Percentiles rank a stretch among this genome's conserved stretches.
Evolutionary conservation across 2,113 vertebrate genomes (phyloP).

Genomic region (Sinocyclocheilus rhinocerous): DNA sequence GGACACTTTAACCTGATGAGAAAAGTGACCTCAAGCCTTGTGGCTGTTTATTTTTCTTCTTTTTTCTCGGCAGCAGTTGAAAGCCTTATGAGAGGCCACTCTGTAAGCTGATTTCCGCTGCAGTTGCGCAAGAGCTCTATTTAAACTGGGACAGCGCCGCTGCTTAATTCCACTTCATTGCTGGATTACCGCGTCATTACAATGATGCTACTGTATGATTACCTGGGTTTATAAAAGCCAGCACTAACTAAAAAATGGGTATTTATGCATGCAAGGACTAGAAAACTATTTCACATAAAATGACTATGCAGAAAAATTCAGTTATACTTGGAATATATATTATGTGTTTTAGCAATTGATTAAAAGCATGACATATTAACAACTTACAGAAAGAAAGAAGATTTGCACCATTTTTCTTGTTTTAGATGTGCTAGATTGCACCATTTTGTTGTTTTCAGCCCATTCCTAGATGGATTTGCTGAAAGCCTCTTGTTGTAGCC

Average conservation of each 20-base stretch:
- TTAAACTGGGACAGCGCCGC: slow-evolving; percentile 52
- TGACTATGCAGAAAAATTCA: neutral
- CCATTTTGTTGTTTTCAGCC: neutral
- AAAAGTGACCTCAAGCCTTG: slow-evolving; percentile 32
- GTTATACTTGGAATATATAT: neutral
- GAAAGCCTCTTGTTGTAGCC: neutral
- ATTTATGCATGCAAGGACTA: slow-evolving; percentile 10
- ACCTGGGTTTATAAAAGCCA: slow-evolving; percentile 39
- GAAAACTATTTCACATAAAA: neutral
- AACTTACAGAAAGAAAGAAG: neutral
- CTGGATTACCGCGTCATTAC: slow-evolving; percentile 55
- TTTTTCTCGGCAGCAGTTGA: slow-evolving; percentile 27
- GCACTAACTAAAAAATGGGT: slow-evolving; percentile 24
- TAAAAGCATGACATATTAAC: neutral
- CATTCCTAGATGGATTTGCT: slow-evolving; percentile 1
- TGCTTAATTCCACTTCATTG: slow-evolving; percentile 49
- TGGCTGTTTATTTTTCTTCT: slow-evolving; percentile 15
- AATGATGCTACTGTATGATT: slow-evolving; percentile 46
- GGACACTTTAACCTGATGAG: neutral
- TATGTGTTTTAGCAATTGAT: neutral
- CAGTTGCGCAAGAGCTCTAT: slow-evolving; percentile 49
- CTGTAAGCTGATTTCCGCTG: slow-evolving; percentile 49
- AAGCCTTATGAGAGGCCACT: slow-evolving; percentile 23
- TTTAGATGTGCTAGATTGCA: neutral
- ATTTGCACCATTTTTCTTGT: neutral